A percentile compares a stretch with the other conserved stretches of the same genome.
Conservation (phyloP, 2,113 vertebrate species). For the Monarcha castaneiventris region DNA sequence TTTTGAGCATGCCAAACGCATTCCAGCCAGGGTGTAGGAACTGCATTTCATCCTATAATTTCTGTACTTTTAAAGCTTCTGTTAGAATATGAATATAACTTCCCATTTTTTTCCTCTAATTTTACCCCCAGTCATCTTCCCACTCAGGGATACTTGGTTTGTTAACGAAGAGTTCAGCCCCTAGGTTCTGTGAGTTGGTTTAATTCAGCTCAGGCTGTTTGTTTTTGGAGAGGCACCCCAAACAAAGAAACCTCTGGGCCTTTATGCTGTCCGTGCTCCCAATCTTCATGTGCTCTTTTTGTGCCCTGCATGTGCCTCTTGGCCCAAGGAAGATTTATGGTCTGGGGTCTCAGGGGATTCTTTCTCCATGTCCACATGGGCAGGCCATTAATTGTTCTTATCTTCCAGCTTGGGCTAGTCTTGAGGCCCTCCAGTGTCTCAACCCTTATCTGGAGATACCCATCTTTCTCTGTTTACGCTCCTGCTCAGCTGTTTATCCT, state of each 20-base stretch:
- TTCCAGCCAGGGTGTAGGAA: not conserved
- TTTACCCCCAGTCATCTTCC: not conserved
- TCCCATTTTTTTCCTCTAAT: not conserved
- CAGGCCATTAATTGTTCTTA: not conserved
- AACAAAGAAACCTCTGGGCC: not conserved
- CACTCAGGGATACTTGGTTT: not conserved
- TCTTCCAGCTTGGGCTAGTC: not conserved
- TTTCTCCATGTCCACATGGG: not conserved
- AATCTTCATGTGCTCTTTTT: not conserved
- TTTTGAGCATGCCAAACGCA: not conserved
- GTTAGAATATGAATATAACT: not conserved
- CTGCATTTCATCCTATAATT: not conserved
- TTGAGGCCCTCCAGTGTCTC: too few species aligned
- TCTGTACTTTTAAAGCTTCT: not conserved
- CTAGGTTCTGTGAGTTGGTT: not conserved
- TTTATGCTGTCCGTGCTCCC: not conserved
- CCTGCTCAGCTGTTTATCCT: not conserved
- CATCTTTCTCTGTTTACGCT: accelerated
- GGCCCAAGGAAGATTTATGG: not conserved
- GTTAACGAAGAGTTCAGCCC: not conserved
- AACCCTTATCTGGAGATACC: not conserved
- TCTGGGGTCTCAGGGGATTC: not conserved
- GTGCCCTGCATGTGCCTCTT: not conserved
- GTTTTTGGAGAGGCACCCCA: not conserved
- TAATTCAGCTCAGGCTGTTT: not conserved